A percentile compares a stretch with the other conserved stretches of the same genome.
phyloP scores from a whole-genome alignment of 2,888 invertebrate genomes.

The Baronia brevicornis region DNA sequence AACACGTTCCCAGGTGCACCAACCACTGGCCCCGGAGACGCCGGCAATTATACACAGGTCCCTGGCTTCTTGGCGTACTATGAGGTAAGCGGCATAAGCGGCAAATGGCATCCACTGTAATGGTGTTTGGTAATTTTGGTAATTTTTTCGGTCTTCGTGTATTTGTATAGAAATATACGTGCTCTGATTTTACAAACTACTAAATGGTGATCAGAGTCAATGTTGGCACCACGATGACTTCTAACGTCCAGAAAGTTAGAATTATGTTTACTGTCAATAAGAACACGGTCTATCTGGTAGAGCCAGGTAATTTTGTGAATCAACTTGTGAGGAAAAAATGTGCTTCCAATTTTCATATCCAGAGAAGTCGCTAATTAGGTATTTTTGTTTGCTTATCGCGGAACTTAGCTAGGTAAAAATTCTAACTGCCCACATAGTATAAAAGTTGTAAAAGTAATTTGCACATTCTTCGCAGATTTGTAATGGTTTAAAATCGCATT shows the following conservation, averaged over 20 bases:
- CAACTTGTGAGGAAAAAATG: not conserved
- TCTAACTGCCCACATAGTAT: not conserved
- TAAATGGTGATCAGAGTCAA: too few relatives aligned
- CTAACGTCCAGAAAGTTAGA: too few relatives aligned
- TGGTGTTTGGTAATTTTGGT: too few relatives aligned
- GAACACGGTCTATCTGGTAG: too few relatives aligned
- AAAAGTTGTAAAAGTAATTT: not conserved
- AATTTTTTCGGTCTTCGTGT: too few relatives aligned
- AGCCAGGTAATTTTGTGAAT: not conserved
- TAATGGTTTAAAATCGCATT: constrained; percentile 76
- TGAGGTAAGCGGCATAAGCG: constrained; percentile 65
- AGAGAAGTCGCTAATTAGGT: too few relatives aligned
- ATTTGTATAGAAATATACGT: not conserved
- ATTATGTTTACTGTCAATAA: too few relatives aligned
- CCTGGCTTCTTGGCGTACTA: constrained; percentile 86
- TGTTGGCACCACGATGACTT: too few relatives aligned
- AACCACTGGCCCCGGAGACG: constrained; percentile 79
- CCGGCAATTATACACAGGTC: constrained; percentile 80
- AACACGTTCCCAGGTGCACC: constrained; percentile 73
- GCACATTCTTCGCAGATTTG: constrained; percentile 63
- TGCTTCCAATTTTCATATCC: constrained; percentile 1
- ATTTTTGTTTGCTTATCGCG: too few relatives aligned
- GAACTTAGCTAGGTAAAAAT: too few relatives aligned
- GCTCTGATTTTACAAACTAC: too few relatives aligned
- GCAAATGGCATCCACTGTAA: not conserved